phyloP scores from a whole-genome alignment of 2,888 invertebrate genomes.

The Drosophila differens region DNA sequence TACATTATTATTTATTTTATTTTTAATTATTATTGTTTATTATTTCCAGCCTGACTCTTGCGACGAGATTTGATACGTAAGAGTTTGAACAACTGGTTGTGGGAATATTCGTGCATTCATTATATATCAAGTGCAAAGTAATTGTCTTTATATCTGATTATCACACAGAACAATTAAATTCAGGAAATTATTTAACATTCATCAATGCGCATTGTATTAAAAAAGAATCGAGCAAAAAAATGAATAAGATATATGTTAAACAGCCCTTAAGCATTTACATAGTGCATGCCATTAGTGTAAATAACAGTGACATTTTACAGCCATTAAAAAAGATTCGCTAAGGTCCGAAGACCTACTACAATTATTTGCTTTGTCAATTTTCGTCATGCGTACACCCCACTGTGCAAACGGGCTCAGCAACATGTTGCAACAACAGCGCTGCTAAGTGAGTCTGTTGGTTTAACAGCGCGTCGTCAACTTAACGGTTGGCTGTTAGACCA shows the following conservation, averaged over 20 bases:
- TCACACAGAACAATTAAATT: neutral
- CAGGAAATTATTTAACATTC: neutral
- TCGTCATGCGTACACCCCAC: constrained; percentile 20
- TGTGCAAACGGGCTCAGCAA: constrained; percentile 47
- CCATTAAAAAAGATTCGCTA: neutral
- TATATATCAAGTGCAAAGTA: neutral
- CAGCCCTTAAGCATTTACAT: neutral
- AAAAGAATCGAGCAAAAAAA: neutral
- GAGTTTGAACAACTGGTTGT: neutral
- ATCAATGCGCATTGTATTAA: neutral
- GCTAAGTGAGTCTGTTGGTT: constrained; percentile 33
- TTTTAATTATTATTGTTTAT: too few species aligned
- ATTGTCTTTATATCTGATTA: constrained; percentile 6
- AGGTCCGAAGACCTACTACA: neutral
- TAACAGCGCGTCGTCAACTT: constrained; percentile 43
- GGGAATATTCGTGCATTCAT: neutral
- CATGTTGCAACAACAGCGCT: constrained; percentile 62
- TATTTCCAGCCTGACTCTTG: neutral
- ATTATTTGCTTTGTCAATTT: neutral
- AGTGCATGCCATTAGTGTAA: neutral
- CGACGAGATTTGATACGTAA: neutral
- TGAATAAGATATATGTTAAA: neutral
- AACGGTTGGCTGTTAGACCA: constrained; percentile 36
- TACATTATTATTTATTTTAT: too few species aligned
- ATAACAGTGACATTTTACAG: neutral